Evolutionary conservation across 2,888 invertebrate species (phyloP).

Genomic region (Leptinotarsa peninsularis): DNA sequence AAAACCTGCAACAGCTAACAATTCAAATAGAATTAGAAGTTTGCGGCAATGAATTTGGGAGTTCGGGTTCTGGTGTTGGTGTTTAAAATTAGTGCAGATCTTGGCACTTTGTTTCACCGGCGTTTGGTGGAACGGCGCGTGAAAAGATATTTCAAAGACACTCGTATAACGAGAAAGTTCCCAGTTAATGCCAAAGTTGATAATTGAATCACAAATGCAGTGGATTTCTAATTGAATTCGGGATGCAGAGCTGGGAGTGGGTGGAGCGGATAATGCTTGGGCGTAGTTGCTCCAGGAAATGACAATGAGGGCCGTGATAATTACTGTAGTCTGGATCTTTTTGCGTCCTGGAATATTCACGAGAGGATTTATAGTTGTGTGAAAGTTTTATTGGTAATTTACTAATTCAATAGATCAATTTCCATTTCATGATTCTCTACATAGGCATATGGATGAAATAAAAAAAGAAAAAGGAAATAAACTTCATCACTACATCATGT

Average conservation of each 20-base stretch:
- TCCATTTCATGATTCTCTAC: no score
- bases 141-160: slow-evolving; percentile 30
- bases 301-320: slow-evolving; percentile 8
- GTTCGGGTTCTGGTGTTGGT: slow-evolving; percentile 36
- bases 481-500: no score
- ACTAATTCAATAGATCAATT: no score
- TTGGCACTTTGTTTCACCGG: slow-evolving; percentile 37
- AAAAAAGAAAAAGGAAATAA: no score
- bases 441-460: no score
- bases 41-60: slow-evolving; percentile 35
- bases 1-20: slow-evolving; percentile 12
- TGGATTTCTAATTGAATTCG: slow-evolving; percentile 20
- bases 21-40: slow-evolving; percentile 28
- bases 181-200: slow-evolving; percentile 22
- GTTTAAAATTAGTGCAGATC: slow-evolving; percentile 39
- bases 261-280: slow-evolving; percentile 24
- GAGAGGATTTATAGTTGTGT: neutral
- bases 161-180: slow-evolving; percentile 25
- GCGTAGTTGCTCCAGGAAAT: slow-evolving; percentile 21
- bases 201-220: slow-evolving; percentile 29
- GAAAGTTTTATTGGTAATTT: neutral
- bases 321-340: neutral
- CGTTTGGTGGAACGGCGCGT: slow-evolving; percentile 12
- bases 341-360: neutral
- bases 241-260: slow-evolving; percentile 11